These are phyloP conservation scores for Formica exsecta DNA, from an alignment of 1,140 invertebrate genomes.

Conservation along the genomic window DNA sequence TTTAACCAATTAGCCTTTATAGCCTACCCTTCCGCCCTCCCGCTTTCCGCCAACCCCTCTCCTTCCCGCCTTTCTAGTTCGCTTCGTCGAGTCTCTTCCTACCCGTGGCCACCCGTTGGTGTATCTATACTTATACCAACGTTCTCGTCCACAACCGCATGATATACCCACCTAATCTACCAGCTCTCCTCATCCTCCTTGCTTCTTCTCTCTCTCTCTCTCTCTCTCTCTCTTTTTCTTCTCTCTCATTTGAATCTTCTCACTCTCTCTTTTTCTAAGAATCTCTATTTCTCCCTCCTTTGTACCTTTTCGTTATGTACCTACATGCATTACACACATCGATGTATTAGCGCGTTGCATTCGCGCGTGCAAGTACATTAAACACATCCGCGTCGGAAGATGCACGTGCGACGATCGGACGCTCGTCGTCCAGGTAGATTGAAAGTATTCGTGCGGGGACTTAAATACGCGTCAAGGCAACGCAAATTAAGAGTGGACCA, in stretches of 20 bases:
- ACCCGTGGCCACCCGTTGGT: conserved; percentile 57
- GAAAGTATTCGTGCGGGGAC: not conserved
- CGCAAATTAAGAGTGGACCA: conserved; percentile 66
- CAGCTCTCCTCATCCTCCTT: conserved; percentile 73
- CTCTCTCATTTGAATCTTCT: conserved; percentile 44
- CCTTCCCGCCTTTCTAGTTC: conserved; percentile 57
- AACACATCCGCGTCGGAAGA: conserved; percentile 53
- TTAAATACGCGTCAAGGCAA: conserved; percentile 56
- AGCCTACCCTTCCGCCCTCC: conserved; percentile 75
- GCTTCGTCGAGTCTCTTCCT: conserved; percentile 55
- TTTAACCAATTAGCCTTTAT: conserved; percentile 88
- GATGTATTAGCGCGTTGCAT: conserved; percentile 71
- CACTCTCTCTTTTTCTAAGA: conserved; percentile 50
- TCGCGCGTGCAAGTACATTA: conserved; percentile 71
- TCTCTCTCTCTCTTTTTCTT: not conserved
- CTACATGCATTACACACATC: conserved; percentile 70
- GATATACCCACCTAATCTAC: conserved; percentile 85
- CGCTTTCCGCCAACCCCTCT: conserved; percentile 57
- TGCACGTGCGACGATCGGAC: conserved; percentile 25
- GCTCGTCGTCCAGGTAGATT: not conserved
- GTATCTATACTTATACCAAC: conserved; percentile 67
- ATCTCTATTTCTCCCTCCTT: not conserved
- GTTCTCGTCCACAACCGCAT: conserved; percentile 77
- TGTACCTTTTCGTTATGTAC: conserved; percentile 41
- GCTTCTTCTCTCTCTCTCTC: not conserved